Conservation (phyloP, 2,888 invertebrate genomes). For the Odontothrips loti region DNA sequence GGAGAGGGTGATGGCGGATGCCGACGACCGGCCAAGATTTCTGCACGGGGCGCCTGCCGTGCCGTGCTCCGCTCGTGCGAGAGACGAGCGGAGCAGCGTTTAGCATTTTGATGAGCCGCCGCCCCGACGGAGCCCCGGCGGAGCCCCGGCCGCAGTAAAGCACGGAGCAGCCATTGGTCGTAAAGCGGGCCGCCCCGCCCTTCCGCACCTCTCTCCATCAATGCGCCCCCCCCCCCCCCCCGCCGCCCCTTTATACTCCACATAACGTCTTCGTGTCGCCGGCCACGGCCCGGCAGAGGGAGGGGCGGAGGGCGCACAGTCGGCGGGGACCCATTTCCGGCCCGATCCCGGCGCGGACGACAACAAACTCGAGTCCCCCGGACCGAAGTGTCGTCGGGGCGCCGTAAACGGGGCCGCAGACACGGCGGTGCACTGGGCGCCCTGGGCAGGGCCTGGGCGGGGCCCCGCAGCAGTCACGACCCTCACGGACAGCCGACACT, state of each 20-base stretch:
- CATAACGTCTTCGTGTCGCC: not conserved
- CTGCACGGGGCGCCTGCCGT: not conserved
- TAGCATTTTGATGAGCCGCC: constrained; percentile 8
- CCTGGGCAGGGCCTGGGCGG: too few relatives aligned
- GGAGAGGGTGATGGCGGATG: not conserved
- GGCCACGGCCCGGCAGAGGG: not conserved
- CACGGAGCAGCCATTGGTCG: constrained; percentile 15
- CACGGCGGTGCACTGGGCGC: too few relatives aligned
- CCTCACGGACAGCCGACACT: too few relatives aligned
- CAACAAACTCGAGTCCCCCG: too few relatives aligned
- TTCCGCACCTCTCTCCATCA: not conserved
- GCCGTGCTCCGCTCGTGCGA: not conserved
- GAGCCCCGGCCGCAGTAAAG: not conserved
- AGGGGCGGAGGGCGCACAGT: too few relatives aligned
- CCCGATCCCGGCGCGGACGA: too few relatives aligned
- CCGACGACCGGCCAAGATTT: not conserved
- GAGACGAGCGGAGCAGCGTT: not conserved
- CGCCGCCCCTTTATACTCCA: not conserved
- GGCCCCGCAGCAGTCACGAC: too few relatives aligned
- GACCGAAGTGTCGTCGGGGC: too few relatives aligned
- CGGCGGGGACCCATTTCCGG: too few relatives aligned
- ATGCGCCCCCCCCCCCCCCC: not conserved
- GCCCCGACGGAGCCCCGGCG: not conserved
- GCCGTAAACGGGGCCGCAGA: too few relatives aligned
- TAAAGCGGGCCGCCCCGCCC: not conserved